Evolutionary conservation across 2,888 invertebrate genomes (phyloP).

Genomic region (Cistogaster globosa): DNA sequence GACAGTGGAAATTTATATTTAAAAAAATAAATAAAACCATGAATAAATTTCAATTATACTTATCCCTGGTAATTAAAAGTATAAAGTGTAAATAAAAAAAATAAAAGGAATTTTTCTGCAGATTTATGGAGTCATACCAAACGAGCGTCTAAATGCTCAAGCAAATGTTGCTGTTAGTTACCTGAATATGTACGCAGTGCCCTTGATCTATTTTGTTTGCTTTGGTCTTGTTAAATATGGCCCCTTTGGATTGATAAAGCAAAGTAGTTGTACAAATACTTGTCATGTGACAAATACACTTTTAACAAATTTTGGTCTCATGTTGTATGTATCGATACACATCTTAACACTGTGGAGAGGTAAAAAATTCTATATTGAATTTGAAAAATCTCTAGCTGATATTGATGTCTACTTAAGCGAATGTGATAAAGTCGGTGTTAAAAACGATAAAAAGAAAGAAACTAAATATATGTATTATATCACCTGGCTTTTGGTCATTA

Average conservation of each 20-base stretch:
- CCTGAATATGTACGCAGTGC: conserved; percentile 77
- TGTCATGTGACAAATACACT: conserved; percentile 78
- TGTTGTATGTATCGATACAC: conserved; percentile 77
- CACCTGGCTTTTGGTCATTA: conserved; percentile 75
- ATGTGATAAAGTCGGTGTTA: conserved; percentile 75
- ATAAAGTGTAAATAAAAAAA: not conserved
- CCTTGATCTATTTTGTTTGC: conserved; percentile 76
- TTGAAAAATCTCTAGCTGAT: conserved; percentile 75
- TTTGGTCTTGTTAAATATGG: conserved; percentile 75
- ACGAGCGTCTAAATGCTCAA: conserved; percentile 75
- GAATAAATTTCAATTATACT: conserved; percentile 65
- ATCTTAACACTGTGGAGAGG: conserved; percentile 77
- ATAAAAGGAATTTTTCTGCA: conserved; percentile 62
- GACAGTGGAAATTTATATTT: not conserved
- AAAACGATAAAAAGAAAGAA: conserved; percentile 56
- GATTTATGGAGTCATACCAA: conserved; percentile 79
- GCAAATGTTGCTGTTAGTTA: conserved; percentile 76
- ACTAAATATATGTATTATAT: conserved; percentile 75
- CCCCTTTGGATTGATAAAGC: conserved; percentile 67
- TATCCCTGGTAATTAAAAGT: conserved; percentile 65
- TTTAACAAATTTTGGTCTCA: conserved; percentile 79
- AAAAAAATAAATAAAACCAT: conserved; percentile 47
- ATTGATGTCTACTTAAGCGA: conserved; percentile 77
- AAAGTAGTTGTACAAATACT: conserved; percentile 77
- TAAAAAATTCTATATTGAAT: conserved; percentile 78